Conservation (phyloP, 1,140 invertebrate genomes). For the Platorchestia sp. region DNA sequence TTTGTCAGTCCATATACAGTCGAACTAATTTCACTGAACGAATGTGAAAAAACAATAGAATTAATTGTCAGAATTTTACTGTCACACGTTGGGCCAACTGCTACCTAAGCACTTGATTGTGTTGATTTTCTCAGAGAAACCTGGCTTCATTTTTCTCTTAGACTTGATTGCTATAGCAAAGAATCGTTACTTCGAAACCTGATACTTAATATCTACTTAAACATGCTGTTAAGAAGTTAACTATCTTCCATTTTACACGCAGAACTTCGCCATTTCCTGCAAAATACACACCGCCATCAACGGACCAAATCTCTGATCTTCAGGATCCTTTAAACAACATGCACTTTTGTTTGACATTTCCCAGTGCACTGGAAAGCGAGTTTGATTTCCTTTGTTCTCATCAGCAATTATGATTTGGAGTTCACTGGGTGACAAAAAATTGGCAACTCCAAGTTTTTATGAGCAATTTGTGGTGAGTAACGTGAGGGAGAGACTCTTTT, state of each 20-base stretch:
- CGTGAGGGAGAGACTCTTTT: background rate
- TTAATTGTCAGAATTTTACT: too few relatives aligned
- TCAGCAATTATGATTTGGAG: background rate
- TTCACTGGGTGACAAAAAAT: constrained; percentile 2
- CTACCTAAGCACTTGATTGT: background rate
- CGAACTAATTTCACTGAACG: too few relatives aligned
- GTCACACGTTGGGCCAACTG: background rate
- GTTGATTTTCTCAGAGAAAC: background rate
- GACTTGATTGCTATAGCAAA: background rate
- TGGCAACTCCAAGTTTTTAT: constrained; percentile 10
- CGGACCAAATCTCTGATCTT: background rate
- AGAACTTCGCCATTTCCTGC: background rate
- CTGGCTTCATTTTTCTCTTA: background rate
- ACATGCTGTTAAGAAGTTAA: background rate
- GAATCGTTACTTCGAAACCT: background rate
- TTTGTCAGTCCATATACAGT: too few relatives aligned
- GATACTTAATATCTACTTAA: background rate
- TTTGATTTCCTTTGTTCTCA: constrained; percentile 47
- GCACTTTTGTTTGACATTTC: constrained; percentile 34
- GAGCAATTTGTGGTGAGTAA: background rate
- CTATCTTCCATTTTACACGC: background rate
- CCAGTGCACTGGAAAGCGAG: background rate
- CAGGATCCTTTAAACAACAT: background rate
- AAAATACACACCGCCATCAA: background rate
- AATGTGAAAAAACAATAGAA: too few relatives aligned